Base-by-base conservation (phyloP, 2,113 vertebrate genomes). In the Thomomys bottae region DNA sequence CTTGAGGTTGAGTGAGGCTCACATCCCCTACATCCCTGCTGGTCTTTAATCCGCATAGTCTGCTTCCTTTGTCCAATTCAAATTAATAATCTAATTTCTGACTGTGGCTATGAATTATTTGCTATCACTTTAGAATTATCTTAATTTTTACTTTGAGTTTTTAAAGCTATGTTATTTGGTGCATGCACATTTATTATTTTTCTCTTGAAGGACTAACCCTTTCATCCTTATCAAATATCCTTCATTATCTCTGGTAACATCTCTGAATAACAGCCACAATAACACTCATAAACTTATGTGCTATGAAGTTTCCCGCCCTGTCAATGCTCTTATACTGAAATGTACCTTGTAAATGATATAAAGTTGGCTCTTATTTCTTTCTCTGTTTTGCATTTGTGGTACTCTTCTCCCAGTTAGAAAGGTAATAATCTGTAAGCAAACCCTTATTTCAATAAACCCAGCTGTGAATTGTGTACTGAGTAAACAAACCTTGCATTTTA, bases 351-450 rank as follows among this genome's bases (percentile, higher is more conserved):
- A 87, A 80, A 28, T 11, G 87, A 18, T 32, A 3, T n/a, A 21
- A 34, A 18, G 15, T 73, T 92, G 54, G 30, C 54, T 72, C 32
- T 66, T 64, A 26, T 49, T 81, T 92, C 38, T 82, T 68, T 84
- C 24, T 61, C 64, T 34, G 18, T 79, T 92, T 94, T 57, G 70
- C 54, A 94, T 85, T 82, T 73, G 67, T 18, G 30, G 82, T 84
- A 66, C 42, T 93, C 17, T 61, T 75, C 36, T 94, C 85, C 63
- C 75, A 85, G 72, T 83, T 93, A 94, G 87, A 66, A 63, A 57
- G 66, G 79, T 61, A 85, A 75, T 81, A 59, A 76, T 93, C 86
- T 93, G 61, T 95, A 84, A 91, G 79, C 36, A 91, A 85, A 90
- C 6, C 34, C 36, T 81, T 70, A 64, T 90, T 95, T 94, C 83